These are phyloP conservation scores for Ormyrus labotus DNA, from an alignment of 2,888 invertebrate species.

Conservation along the genomic window DNA sequence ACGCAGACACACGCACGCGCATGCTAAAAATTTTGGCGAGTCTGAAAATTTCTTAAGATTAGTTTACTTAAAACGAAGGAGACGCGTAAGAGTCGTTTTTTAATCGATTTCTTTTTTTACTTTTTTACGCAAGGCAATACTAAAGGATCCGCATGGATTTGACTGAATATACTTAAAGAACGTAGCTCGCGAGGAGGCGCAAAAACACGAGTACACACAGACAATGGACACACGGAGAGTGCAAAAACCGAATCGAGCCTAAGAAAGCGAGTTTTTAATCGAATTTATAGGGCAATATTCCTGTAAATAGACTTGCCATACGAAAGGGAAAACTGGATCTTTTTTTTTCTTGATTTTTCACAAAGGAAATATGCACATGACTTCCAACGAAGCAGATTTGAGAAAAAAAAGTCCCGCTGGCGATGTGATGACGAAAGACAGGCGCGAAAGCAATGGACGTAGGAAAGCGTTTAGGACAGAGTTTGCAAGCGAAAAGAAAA, in stretches of 20 bases:
- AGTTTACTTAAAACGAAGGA: slow-evolving; percentile 13
- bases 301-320: slow-evolving; percentile 36
- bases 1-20: too few relatives aligned
- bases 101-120: slow-evolving; percentile 31
- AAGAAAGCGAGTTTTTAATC: slow-evolving; percentile 18
- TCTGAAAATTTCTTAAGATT: slow-evolving; percentile 14
- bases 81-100: slow-evolving; percentile 8
- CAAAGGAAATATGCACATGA: neutral
- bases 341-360: slow-evolving; percentile 5
- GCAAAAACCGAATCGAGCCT: slow-evolving; percentile 17
- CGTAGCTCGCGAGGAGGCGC: slow-evolving; percentile 18
- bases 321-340: too few relatives aligned
- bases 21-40: too few relatives aligned
- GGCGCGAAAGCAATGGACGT: neutral
- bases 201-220: neutral
- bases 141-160: slow-evolving; percentile 61
- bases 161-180: slow-evolving; percentile 69
- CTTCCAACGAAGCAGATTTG: slow-evolving; percentile 20
- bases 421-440: neutral
- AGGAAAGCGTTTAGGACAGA: neutral
- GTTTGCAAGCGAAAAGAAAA: neutral
- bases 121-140: slow-evolving; percentile 30
- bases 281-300: neutral
- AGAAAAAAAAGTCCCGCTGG: slow-evolving; percentile 2
- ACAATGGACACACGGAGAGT: neutral